A percentile compares a stretch with the other conserved stretches of the same genome.
Evolutionary conservation across 2,888 invertebrate species (phyloP).

Genomic region (Tuberolachnus salignus): DNA sequence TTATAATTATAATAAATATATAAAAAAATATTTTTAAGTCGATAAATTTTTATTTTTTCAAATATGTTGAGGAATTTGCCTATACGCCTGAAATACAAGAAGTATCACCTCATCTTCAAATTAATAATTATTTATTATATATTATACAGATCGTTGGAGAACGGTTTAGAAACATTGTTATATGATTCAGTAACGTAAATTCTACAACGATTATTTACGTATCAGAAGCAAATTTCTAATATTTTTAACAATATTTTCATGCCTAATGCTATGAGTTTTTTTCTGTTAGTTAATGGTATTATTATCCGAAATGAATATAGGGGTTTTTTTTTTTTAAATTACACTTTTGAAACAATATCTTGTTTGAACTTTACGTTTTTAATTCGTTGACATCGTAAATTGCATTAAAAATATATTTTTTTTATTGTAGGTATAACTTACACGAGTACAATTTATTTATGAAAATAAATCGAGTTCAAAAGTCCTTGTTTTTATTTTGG

Average conservation of each 20-base stretch:
- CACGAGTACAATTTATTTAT: not conserved
- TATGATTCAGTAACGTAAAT: too few species aligned
- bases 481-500: not conserved
- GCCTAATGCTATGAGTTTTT: not conserved
- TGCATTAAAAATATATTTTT: not conserved
- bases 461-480: not conserved
- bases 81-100: too few species aligned
- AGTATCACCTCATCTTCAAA: too few species aligned
- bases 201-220: not conserved
- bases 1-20: too few species aligned
- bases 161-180: too few species aligned
- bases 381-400: not conserved
- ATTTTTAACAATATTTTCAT: too few species aligned
- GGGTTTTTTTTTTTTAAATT: not conserved
- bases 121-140: not conserved
- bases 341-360: not conserved
- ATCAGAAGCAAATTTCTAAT: not conserved
- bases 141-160: not conserved
- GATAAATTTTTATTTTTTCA: too few species aligned
- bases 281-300: not conserved
- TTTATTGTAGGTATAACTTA: not conserved
- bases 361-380: not conserved
- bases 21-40: too few species aligned
- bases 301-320: not conserved
- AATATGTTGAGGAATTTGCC: too few species aligned